Evolutionary conservation across 2,797 vertebrate genomes (phyloP).

Genomic region (Tragopan temminckii): DNA sequence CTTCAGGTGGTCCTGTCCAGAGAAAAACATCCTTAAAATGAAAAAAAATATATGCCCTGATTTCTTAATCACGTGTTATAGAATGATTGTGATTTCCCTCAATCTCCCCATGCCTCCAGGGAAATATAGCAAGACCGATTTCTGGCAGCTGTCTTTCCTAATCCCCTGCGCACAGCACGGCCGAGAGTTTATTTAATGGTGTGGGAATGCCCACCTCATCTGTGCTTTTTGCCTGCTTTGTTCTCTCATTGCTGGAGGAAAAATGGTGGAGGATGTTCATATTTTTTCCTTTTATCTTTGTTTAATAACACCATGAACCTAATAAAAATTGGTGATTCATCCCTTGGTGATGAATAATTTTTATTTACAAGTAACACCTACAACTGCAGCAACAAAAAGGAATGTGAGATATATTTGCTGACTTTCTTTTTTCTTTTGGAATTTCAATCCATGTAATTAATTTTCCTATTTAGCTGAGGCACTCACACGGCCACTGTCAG

Average conservation of each 20-base stretch:
- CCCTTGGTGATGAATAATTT: neutral
- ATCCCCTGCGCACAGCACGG: slow-evolving; percentile 31
- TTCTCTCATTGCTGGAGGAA: slow-evolving; percentile 5
- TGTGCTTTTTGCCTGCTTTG: slow-evolving; percentile 18
- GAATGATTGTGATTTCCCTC: slow-evolving; percentile 62
- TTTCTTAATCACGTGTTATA: slow-evolving; percentile 59
- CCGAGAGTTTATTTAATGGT: slow-evolving; percentile 39
- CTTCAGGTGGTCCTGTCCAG: neutral
- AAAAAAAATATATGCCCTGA: neutral
- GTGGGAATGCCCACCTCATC: slow-evolving; percentile 27
- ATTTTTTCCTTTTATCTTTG: rapidly evolving
- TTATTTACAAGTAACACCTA: neutral
- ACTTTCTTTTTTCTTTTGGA: neutral
- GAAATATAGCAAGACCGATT: slow-evolving; percentile 72
- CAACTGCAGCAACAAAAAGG: neutral
- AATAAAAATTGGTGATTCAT: too few relatives aligned
- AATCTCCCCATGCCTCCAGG: slow-evolving; percentile 45
- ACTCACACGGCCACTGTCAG: neutral
- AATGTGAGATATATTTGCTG: neutral
- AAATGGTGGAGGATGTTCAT: neutral
- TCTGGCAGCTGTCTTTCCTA: slow-evolving; percentile 53
- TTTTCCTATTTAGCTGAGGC: neutral
- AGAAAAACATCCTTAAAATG: neutral
- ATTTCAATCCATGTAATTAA: neutral
- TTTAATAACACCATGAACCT: neutral